Base-by-base conservation (phyloP, 2,888 invertebrate species). In the Lithophane semibrunnea region DNA sequence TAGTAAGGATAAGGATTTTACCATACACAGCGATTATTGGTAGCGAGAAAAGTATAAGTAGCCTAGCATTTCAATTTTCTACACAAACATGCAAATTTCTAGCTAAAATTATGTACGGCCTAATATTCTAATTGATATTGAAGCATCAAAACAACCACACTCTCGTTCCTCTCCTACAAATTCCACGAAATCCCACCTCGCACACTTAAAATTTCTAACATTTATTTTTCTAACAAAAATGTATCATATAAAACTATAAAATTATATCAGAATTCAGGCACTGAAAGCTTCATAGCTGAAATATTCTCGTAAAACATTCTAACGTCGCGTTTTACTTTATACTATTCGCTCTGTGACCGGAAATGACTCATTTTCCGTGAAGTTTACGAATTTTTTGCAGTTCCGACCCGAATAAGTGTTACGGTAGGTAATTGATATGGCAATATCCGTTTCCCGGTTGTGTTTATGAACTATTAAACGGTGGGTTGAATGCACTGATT, bases 301-400 rank as follows among this genome's bases (percentile, higher is more conserved):
- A 75, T 71, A 70, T 73, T 77, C 67, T 75, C 79, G 67, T 79
- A 86, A 83, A 83, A 80, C 80, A 64, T 60, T 63, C 63, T 10
- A 69, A 24, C 49, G 74, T 73, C 75, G 52, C 67, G 58, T 77
- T 85, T 63, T 64, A 58, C 61, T 37, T 49, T 80, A 83, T 73
- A 82, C 82, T 82, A 88, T 86, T 88, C 86, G 83, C 80, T 83
- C 68, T 47, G 42, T 29, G 24, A 84, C 82, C 90, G 93, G 92
- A 93, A 89, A 89, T 93, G 92, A 93, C 80, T 91, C 90, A 92
- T 90, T 84, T 89, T 87, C 84, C 72, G 65, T 84, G 85, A 88
- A 91, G 84, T 90, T 91, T 91, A 86, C 71, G 81, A 88, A 88
- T 89, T 91, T 91, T 87, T 87, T 77, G 74, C 56, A 80, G 72